Evolutionary conservation across 2,113 vertebrate species (phyloP), one percentile per base, ranked within the genome.

Genomic region (Drymodes brunneopygia): DNA sequence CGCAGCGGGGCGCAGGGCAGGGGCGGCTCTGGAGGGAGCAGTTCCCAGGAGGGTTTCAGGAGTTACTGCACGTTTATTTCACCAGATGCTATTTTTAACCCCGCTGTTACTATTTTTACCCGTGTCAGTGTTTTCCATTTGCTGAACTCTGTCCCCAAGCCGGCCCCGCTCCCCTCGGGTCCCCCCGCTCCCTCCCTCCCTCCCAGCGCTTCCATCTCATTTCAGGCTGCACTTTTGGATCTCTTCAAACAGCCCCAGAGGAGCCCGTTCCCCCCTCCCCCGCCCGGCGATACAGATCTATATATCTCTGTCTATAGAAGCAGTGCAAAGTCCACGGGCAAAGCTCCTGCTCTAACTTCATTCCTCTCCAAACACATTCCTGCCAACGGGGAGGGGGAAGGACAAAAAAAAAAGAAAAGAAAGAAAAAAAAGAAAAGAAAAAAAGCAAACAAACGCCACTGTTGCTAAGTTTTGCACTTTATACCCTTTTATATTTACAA

Each of bases 401-500:
- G 14, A 6, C 4, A 18, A 33, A 4, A 6, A 29, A 20, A 31
- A 16, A 24, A 33, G 22, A 16, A 12, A 29, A 12, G 22, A 42
- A 33, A 13, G 7, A 12, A 25, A 25, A 12, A 23, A 40, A 29
- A 36, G 4, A 4, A 16, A 6, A 28, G 11, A 15, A 79, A 85
- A 88, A 95, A 88, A 88, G 94, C 86, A 96, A 94, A 93, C 94
- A 95, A 94, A 95, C 67, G 81, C 92, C 94, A 81, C 92, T 94
- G 95, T 96, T 92, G 96, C 95, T 95, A 93, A 81, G 93, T 90
- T 97, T 94, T 97, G 95, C 95, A 96, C 96, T 95, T 90, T 87
- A 92, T 95, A 97, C 94, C 81, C 92, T 96, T 97, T 98, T 95
- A 97, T 95, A 96, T 96, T 97, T 97, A 97, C 94, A 94, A 91